Conservation (phyloP, 2,113 vertebrate species). For the Myrmecobius fasciatus region DNA sequence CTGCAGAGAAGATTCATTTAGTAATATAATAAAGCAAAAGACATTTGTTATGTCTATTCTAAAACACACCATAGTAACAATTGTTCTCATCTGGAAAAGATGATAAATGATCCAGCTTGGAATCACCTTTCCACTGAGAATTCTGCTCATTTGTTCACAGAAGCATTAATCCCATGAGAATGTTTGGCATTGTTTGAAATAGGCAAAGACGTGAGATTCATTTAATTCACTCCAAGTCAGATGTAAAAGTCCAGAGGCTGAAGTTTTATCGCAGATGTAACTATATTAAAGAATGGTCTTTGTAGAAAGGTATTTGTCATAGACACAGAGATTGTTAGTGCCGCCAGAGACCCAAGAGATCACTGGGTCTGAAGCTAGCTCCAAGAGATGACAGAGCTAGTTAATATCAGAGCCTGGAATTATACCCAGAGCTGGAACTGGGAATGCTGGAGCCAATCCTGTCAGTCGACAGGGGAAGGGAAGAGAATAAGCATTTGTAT, state of each 20-base stretch:
- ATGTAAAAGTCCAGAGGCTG: conserved; percentile 33
- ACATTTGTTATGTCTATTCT: conserved; percentile 39
- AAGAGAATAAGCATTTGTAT: neutral
- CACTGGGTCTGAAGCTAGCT: neutral
- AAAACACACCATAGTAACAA: neutral
- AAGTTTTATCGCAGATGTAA: neutral
- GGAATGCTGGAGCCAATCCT: neutral
- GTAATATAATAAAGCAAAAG: conserved; percentile 47
- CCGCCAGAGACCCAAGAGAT: neutral
- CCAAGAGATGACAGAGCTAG: neutral
- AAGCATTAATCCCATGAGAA: conserved; percentile 23
- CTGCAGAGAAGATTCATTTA: conserved; percentile 53
- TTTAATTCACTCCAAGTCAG: conserved; percentile 23
- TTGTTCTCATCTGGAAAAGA: conserved; percentile 44
- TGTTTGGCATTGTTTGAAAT: neutral
- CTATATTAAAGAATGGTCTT: conserved; percentile 24
- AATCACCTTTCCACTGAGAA: conserved; percentile 4
- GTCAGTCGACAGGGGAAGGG: neutral
- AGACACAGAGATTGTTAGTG: neutral
- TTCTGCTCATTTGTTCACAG: conserved; percentile 23
- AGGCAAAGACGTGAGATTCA: conserved; percentile 16
- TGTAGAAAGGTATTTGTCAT: conserved; percentile 4
- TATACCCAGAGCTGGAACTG: neutral
- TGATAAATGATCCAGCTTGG: neutral
- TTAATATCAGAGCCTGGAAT: neutral